phyloP scores from a whole-genome alignment of 2,888 invertebrate species.

The Rhaphigaster nebulosa region DNA sequence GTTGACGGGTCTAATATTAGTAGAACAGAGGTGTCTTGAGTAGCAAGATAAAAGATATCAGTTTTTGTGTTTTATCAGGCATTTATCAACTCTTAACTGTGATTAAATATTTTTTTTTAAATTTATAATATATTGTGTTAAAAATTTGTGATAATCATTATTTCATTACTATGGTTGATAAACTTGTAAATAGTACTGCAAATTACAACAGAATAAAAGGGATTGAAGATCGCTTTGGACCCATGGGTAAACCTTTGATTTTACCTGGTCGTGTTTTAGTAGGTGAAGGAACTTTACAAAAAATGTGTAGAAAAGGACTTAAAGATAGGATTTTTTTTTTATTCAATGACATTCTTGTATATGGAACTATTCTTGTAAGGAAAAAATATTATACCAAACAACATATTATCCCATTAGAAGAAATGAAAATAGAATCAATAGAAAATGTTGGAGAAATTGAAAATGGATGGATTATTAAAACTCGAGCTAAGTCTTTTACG shows the following conservation, averaged over 20 bases:
- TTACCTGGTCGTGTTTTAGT: constrained; percentile 1
- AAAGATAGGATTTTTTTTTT: constrained; percentile 36
- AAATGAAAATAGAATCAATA: constrained; percentile 12
- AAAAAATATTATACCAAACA: constrained; percentile 36
- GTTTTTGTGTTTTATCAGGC: not conserved
- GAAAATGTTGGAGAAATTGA: constrained; percentile 18
- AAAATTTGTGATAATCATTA: not conserved
- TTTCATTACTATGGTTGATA: constrained; percentile 20
- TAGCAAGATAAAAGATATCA: not conserved
- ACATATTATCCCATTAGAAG: constrained; percentile 25
- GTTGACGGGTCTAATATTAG: not conserved
- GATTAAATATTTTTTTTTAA: not conserved
- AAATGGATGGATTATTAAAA: constrained; percentile 41
- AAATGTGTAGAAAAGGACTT: not conserved
- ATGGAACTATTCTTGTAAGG: constrained; percentile 17
- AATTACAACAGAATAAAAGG: constrained; percentile 37
- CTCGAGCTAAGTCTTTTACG: not conserved
- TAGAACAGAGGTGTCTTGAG: not conserved
- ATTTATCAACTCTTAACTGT: not conserved
- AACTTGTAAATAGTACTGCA: constrained; percentile 43
- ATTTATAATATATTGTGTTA: not conserved
- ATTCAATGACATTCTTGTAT: constrained; percentile 47
- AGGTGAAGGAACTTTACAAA: constrained; percentile 33
- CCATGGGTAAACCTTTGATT: not conserved
- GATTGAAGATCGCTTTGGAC: constrained; percentile 37